Percentiles rank a stretch among this genome's conserved stretches.
These are phyloP conservation scores for Drosophila littoralis DNA, from an alignment of 1,140 invertebrate species.

Conservation along the genomic window DNA sequence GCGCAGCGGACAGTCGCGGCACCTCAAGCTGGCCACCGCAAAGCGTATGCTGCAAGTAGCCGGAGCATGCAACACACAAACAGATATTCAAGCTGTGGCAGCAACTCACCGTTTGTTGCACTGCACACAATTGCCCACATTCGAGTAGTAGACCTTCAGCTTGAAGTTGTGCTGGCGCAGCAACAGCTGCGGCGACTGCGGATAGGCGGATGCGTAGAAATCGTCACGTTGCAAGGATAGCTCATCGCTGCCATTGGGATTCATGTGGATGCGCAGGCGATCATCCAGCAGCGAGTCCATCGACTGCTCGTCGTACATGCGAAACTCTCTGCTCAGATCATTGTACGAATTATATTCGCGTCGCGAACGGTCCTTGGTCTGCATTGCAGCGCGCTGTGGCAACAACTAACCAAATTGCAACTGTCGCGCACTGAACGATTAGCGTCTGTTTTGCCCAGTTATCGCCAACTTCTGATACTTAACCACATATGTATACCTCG, in stretches of 20 bases:
- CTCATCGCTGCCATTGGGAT: conserved; percentile 52
- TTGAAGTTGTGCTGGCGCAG: conserved; percentile 89
- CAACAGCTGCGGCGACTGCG: conserved; percentile 44
- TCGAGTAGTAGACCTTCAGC: conserved; percentile 92
- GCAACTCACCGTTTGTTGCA: conserved; percentile 90
- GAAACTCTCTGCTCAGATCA: conserved; percentile 59
- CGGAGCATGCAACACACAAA: neutral
- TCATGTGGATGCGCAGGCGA: conserved; percentile 53
- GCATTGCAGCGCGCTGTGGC: conserved; percentile 27
- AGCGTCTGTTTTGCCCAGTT: conserved; percentile 25
- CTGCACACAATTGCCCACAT: conserved; percentile 92
- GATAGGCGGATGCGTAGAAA: conserved; percentile 31
- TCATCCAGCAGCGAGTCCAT: conserved; percentile 61
- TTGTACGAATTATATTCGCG: conserved; percentile 64
- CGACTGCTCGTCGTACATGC: conserved; percentile 57
- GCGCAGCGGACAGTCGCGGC: conserved; percentile 90
- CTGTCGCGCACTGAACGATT: neutral
- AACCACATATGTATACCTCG: neutral
- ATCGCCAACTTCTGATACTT: conserved; percentile 28
- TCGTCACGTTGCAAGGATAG: conserved; percentile 44
- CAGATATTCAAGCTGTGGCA: neutral
- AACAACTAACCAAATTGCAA: conserved; percentile 6
- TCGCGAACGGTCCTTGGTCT: conserved; percentile 44
- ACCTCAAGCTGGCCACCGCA: conserved; percentile 88
- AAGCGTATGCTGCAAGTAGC: conserved; percentile 88